These are phyloP conservation scores for Hylaeus volcanicus DNA, from an alignment of 1,140 invertebrate species.

Conservation along the genomic window DNA sequence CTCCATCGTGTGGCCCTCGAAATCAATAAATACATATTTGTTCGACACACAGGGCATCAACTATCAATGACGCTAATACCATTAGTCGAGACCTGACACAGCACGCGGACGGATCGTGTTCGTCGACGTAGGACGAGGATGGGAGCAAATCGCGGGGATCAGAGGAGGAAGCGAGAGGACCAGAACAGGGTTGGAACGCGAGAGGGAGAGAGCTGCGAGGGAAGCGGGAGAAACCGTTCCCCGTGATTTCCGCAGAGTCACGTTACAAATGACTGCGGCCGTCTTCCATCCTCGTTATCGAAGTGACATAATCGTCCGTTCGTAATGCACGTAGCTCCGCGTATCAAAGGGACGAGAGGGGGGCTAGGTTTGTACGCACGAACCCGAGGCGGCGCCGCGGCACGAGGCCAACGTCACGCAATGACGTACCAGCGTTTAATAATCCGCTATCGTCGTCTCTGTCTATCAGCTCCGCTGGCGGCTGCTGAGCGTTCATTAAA, in stretches of 20 bases:
- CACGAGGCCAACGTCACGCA: constrained; percentile 43
- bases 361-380: background rate
- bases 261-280: constrained; percentile 76
- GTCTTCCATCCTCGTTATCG: constrained; percentile 74
- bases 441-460: constrained; percentile 56
- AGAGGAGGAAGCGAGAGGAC: constrained; percentile 3
- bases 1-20: constrained; percentile 3
- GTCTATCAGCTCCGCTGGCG: constrained; percentile 35
- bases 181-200: background rate
- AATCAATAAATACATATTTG: constrained; percentile 77
- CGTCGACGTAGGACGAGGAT: constrained; percentile 1
- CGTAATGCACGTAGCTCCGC: constrained; percentile 31
- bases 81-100: constrained; percentile 67
- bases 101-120: constrained; percentile 30
- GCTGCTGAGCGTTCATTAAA: constrained; percentile 45
- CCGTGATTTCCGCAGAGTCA: constrained; percentile 76
- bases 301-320: constrained; percentile 76
- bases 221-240: background rate
- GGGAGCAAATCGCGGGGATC: background rate
- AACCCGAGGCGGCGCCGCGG: constrained; percentile 26
- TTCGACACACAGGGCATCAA: constrained; percentile 67
- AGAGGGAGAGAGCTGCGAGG: background rate
- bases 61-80: constrained; percentile 73
- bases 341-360: background rate
- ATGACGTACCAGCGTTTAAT: constrained; percentile 65